These are phyloP conservation scores for Bovichtus diacanthus DNA, from an alignment of 2,797 vertebrate species.

Conservation along the genomic window DNA sequence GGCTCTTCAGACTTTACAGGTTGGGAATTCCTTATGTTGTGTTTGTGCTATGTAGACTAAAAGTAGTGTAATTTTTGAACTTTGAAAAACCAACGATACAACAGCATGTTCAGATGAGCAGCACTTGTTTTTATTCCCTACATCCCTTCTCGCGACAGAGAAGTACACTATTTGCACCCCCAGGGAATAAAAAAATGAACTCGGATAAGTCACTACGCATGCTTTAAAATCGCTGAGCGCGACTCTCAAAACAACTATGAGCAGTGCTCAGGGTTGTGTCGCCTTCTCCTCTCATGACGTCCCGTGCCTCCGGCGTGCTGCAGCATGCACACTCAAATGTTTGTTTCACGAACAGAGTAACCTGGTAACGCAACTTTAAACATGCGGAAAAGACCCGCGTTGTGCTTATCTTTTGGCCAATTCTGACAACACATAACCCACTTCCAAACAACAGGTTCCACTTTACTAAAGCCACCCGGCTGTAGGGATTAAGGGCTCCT, in stretches of 20 bases:
- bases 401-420: constrained; percentile 15
- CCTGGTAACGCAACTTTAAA: constrained; percentile 28
- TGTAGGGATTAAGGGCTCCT: constrained; percentile 6
- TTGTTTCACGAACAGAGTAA: constrained; percentile 43
- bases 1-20: constrained; percentile 90
- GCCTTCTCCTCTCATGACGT: constrained; percentile 27
- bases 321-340: constrained; percentile 59
- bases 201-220: neutral
- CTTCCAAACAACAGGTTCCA: constrained; percentile 31
- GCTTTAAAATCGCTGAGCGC: neutral
- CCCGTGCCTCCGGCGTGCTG: constrained; percentile 67
- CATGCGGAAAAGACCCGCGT: constrained; percentile 51
- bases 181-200: neutral
- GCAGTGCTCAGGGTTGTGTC: constrained; percentile 11
- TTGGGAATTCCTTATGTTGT: constrained; percentile 57
- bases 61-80: neutral
- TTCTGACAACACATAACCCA: constrained; percentile 38
- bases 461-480: constrained; percentile 5
- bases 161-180: neutral
- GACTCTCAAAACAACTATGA: neutral
- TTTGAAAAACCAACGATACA: neutral
- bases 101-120: neutral
- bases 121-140: neutral
- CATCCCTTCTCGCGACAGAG: neutral
- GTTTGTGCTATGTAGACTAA: neutral